Conservation (phyloP, 2,797 vertebrate species). For the Siniperca scherzeri region DNA sequence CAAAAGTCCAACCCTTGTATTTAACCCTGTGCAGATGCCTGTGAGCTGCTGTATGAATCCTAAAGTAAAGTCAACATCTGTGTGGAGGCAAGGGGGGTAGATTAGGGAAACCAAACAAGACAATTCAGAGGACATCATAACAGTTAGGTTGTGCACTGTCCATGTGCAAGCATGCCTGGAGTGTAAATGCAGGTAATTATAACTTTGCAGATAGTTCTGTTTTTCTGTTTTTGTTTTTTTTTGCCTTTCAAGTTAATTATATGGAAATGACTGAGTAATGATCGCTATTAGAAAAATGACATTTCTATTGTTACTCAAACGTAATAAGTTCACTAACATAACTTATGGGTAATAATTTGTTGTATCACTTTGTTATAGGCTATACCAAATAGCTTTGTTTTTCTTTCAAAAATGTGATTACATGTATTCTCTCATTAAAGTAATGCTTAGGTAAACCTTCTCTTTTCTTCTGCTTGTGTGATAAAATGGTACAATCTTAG, state of each 20-base stretch:
- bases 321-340: conserved; percentile 30
- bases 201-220: conserved; percentile 55
- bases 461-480: background rate
- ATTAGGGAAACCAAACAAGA: conserved; percentile 71
- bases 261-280: conserved; percentile 62
- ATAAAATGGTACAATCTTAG: background rate
- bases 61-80: conserved; percentile 66
- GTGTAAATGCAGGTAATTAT: conserved; percentile 71
- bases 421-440: conserved; percentile 3
- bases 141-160: conserved; percentile 51
- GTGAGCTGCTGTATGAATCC: conserved; percentile 45
- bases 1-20: conserved; percentile 32
- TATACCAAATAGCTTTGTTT: conserved; percentile 24
- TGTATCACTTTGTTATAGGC: conserved; percentile 27
- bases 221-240: conserved; percentile 34
- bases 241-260: conserved; percentile 49
- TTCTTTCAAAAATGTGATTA: conserved; percentile 10
- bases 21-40: conserved; percentile 51
- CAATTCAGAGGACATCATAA: conserved; percentile 63
- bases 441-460: conserved; percentile 9
- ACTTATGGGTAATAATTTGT: conserved; percentile 32
- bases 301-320: conserved; percentile 46
- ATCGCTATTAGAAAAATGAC: conserved; percentile 49
- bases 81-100: conserved; percentile 51
- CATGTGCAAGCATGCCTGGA: conserved; percentile 62